These are phyloP conservation scores for Cynopterus brachyotis DNA, from an alignment of 2,113 vertebrate genomes.

Conservation along the genomic window DNA sequence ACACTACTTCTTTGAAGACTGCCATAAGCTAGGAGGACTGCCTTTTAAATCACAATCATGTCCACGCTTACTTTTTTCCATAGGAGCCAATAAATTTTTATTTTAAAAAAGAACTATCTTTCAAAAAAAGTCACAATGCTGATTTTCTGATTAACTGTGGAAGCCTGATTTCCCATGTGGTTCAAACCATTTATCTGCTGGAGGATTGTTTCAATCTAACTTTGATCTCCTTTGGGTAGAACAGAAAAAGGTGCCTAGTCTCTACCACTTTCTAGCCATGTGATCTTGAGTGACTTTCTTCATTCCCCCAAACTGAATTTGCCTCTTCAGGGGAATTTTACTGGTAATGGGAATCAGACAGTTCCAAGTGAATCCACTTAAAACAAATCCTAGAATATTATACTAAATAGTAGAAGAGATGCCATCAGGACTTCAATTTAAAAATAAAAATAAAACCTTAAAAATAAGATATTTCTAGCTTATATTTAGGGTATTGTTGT, in stretches of 20 bases:
- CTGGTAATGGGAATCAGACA: neutral
- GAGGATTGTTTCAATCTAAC: neutral
- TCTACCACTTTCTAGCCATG: neutral
- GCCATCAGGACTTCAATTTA: neutral
- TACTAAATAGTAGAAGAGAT: neutral
- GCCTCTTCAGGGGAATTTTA: neutral
- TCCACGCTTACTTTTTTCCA: neutral
- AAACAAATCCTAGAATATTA: slow-evolving; percentile 11
- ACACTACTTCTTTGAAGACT: neutral
- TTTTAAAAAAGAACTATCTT: slow-evolving; percentile 36
- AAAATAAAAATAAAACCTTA: slow-evolving; percentile 20
- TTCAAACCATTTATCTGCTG: neutral
- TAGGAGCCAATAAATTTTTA: slow-evolving; percentile 38
- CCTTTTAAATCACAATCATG: slow-evolving; percentile 33
- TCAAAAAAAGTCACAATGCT: neutral
- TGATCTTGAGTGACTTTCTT: neutral
- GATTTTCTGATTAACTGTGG: slow-evolving; percentile 15
- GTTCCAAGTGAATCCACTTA: neutral
- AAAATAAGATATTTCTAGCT: neutral
- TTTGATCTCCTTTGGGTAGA: neutral
- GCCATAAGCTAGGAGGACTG: neutral
- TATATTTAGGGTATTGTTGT: neutral
- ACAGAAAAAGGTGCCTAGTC: neutral
- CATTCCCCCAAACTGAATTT: neutral
- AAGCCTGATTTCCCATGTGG: slow-evolving; percentile 52